Evolutionary conservation across 2,113 vertebrate genomes (phyloP), one percentile per base, ranked within the genome.

Genomic region (Festucalex cinctus): DNA sequence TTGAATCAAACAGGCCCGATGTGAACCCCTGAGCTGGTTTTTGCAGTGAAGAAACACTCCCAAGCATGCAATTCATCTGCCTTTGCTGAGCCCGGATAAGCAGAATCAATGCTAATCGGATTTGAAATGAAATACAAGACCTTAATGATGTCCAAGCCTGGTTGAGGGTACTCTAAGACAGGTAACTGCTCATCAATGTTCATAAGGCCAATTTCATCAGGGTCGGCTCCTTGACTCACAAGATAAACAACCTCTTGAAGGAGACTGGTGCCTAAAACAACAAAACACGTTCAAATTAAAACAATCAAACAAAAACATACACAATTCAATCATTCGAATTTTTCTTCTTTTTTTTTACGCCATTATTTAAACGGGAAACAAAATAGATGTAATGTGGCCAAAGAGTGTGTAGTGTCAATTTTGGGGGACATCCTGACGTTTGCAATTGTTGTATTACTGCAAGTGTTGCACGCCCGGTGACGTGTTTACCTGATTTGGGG

Each of bases 141-240:
- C 97, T 98, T 96, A 83, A 99, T 97, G 84, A 98, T 97, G 70
- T 98, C 97, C 80, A 99, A 91, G 7, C 97, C 97, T 0, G 97
- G 97, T 68, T 98, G 96, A 0, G 97, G 97, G 67, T 98, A 98
- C 79, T 99, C 97, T 69, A 99, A 79, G 60, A 99, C 97, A 0
- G 97, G 97, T 61, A 99, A 93, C 73, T 98, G 97, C 73, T 99
- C 97, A 49, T 99, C 97, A 26, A 99, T 99, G 88, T 99, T 99
- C 96, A 98, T 98, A 49, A 99, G 85, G 75, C 96, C 97, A 3
- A 98, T 98, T 87, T 99, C 97, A 68, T 99, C 97, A 0, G 96
- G 96, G 85, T 98, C 97, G 0, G 94, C 97, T 28, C 96, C 97
- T 88, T 98, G 97, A 86, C 96, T 99, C 84, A 99, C 97, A 9